Conservation (phyloP, 2,888 invertebrate species). For the Tethea ocularis region DNA sequence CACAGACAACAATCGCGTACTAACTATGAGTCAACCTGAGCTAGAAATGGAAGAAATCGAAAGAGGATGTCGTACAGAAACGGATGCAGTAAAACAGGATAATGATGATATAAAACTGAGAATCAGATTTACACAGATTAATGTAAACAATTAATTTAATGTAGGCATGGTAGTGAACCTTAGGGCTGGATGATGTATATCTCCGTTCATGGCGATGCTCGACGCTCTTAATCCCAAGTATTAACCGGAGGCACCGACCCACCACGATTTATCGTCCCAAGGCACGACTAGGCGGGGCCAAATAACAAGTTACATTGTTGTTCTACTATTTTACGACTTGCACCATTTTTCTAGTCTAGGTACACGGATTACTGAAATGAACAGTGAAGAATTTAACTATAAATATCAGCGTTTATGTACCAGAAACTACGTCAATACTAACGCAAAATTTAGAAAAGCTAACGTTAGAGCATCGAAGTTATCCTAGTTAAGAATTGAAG, state of each 20-base stretch:
- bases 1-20: constrained; percentile 3
- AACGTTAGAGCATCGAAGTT: background rate
- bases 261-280: constrained; percentile 61
- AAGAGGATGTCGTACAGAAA: constrained; percentile 4
- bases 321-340: constrained; percentile 48
- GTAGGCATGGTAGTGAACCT: constrained; percentile 36
- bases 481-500: constrained; percentile 6
- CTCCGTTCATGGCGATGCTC: constrained; percentile 57
- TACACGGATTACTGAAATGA: constrained; percentile 18
- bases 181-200: constrained; percentile 58
- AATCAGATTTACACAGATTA: constrained; percentile 34
- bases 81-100: background rate
- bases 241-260: constrained; percentile 60
- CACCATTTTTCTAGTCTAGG: constrained; percentile 38
- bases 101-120: constrained; percentile 23
- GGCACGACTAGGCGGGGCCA: constrained; percentile 53
- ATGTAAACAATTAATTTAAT: constrained; percentile 42
- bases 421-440: too few species aligned
- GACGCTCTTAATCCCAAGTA: constrained; percentile 65
- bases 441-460: too few species aligned
- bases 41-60: constrained; percentile 4
- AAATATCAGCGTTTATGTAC: background rate
- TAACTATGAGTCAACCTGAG: background rate
- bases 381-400: background rate
- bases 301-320: constrained; percentile 58